These are phyloP conservation scores for Phasianus colchicus DNA, from an alignment of 2,113 vertebrate genomes.

Conservation along the genomic window DNA sequence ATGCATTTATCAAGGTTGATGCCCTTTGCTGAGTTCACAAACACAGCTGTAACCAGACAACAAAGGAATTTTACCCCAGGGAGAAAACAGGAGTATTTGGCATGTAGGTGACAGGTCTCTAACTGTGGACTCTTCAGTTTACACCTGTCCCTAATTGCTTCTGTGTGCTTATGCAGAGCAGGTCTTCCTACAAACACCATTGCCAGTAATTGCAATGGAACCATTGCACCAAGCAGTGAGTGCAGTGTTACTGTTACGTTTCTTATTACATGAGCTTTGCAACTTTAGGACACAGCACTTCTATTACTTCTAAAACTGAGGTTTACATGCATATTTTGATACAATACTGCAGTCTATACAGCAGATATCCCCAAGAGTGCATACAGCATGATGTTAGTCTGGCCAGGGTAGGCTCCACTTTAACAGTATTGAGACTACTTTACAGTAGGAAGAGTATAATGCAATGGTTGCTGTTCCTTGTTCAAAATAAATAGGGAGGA, in stretches of 20 bases:
- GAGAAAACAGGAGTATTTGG: not conserved
- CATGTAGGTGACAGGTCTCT: not conserved
- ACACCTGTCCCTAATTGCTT: not conserved
- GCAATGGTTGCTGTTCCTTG: not conserved
- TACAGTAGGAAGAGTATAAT: not conserved
- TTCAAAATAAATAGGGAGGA: not conserved
- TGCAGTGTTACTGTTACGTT: not conserved
- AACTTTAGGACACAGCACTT: not conserved
- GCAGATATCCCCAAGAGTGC: not conserved
- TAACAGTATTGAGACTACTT: not conserved
- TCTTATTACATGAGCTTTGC: not conserved
- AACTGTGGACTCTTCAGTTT: not conserved
- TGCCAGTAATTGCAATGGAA: not conserved
- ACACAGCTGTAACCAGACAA: not conserved
- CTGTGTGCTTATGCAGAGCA: not conserved
- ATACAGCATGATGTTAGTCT: not conserved
- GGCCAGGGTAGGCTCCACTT: accelerated
- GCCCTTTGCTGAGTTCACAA: not conserved
- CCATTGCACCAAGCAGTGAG: not conserved
- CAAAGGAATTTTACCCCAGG: not conserved
- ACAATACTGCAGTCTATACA: not conserved
- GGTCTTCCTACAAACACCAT: not conserved
- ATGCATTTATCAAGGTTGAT: not conserved
- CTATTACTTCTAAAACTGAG: not conserved
- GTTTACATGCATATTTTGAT: not conserved